A percentile compares a stretch with the other conserved stretches of the same genome.
These are phyloP conservation scores for Bilobella aurantiaca DNA, from an alignment of 1,140 invertebrate genomes.

Conservation along the genomic window DNA sequence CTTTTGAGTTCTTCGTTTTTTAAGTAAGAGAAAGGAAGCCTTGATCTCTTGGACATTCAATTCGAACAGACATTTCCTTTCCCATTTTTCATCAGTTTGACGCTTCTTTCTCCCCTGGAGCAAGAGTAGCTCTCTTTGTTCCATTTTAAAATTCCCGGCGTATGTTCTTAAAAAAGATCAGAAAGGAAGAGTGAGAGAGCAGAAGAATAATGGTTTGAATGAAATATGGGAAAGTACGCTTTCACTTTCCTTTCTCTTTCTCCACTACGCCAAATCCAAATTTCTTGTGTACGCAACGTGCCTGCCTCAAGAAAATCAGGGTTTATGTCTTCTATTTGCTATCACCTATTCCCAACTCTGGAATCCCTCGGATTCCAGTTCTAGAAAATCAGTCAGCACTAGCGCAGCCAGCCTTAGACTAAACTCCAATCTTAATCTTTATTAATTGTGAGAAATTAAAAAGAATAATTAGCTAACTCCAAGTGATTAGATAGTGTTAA, in stretches of 20 bases:
- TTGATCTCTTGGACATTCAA: conserved; percentile 3
- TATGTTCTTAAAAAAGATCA: neutral
- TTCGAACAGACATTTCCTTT: neutral
- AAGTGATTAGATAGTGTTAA: too few relatives aligned
- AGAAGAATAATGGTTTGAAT: neutral
- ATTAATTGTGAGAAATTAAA: too few relatives aligned
- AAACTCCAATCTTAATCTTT: too few relatives aligned
- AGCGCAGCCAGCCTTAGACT: too few relatives aligned
- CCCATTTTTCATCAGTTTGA: conserved; percentile 8
- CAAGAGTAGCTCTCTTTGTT: neutral
- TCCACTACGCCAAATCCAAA: neutral
- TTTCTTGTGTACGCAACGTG: conserved; percentile 1
- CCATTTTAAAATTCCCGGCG: conserved; percentile 3
- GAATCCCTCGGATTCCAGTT: neutral
- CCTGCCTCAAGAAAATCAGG: neutral
- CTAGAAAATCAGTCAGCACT: too few relatives aligned
- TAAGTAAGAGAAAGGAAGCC: too few relatives aligned
- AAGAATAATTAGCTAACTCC: too few relatives aligned
- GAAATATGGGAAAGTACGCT: neutral
- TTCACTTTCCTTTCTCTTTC: neutral
- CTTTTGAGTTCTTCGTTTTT: too few relatives aligned
- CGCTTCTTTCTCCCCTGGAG: neutral
- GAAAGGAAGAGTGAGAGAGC: neutral
- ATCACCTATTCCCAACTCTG: neutral
- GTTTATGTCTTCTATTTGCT: neutral